Conservation (phyloP, 2,113 vertebrate species). For the Panthera leo region DNA sequence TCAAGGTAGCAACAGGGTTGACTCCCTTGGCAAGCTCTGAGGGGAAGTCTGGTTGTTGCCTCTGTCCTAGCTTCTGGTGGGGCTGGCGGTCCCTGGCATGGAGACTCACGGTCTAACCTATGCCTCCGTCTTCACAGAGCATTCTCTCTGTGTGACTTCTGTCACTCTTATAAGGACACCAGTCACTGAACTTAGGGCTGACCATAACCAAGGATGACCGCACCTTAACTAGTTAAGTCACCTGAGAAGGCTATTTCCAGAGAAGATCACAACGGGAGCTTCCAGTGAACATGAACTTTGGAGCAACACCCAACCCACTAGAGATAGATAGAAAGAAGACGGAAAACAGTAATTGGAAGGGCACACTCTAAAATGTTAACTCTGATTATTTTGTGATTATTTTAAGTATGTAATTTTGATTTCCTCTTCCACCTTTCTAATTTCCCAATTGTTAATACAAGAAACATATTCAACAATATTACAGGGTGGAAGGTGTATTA, state of each 20-base stretch:
- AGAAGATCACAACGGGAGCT: neutral
- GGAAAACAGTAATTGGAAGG: neutral
- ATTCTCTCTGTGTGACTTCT: neutral
- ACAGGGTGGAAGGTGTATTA: neutral
- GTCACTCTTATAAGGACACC: no score
- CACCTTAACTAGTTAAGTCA: neutral
- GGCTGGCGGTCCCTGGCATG: neutral
- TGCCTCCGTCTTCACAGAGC: neutral
- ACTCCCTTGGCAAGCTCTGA: neutral
- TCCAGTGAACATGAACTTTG: neutral
- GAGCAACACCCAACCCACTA: neutral
- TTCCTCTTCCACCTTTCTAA: neutral
- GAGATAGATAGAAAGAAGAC: neutral
- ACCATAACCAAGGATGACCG: neutral
- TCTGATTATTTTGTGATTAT: neutral
- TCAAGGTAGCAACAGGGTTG: accelerated
- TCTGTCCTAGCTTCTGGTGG: neutral
- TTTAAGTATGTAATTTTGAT: neutral
- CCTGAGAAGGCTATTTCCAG: neutral
- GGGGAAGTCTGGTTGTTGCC: neutral
- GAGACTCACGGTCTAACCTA: neutral
- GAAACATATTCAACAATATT: neutral
- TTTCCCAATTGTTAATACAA: neutral
- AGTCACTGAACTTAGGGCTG: neutral
- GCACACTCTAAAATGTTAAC: neutral